A percentile compares a stretch with the other conserved stretches of the same genome.
These are phyloP conservation scores for Polylopha cassiicola DNA, from an alignment of 2,888 invertebrate species.

Conservation along the genomic window DNA sequence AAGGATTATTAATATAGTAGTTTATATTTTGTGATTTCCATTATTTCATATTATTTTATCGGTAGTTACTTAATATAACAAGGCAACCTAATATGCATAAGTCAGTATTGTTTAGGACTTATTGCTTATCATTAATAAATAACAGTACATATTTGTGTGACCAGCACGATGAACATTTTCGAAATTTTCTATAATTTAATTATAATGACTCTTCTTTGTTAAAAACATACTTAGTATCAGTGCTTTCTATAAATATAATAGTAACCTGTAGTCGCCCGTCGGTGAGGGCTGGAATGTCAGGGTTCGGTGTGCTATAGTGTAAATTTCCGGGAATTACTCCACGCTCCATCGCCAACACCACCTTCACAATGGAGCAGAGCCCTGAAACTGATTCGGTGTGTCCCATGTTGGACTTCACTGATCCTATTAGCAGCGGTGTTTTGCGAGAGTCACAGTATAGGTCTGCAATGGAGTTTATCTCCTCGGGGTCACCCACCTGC, in stretches of 20 bases:
- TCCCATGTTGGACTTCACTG: constrained; percentile 99
- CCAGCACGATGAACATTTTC: too few relatives aligned
- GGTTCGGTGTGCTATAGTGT: constrained; percentile 91
- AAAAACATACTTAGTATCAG: too few relatives aligned
- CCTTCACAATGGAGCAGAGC: constrained; percentile 92
- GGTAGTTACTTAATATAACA: too few relatives aligned
- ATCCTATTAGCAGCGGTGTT: constrained; percentile 91
- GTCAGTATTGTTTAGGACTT: too few relatives aligned
- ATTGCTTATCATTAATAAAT: too few relatives aligned
- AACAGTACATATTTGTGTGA: too few relatives aligned
- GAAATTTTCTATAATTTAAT: too few relatives aligned
- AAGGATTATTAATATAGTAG: too few relatives aligned
- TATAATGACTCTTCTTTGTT: too few relatives aligned
- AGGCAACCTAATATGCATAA: too few relatives aligned
- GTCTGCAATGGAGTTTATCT: constrained; percentile 95
- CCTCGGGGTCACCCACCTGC: constrained; percentile 96
- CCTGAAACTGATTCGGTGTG: constrained; percentile 97
- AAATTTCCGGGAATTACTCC: constrained; percentile 94
- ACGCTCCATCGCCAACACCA: constrained; percentile 95
- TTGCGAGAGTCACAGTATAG: constrained; percentile 90
- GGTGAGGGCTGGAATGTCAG: constrained; percentile 90
- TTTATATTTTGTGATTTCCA: too few relatives aligned
- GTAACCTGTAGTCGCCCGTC: constrained; percentile 91
- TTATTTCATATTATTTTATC: too few relatives aligned
- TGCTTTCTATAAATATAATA: constrained; percentile 18